Evolutionary conservation across 2,797 vertebrate genomes (phyloP), one percentile per base, ranked within the genome.

Genomic region (Odontamblyopus lacepedii): DNA sequence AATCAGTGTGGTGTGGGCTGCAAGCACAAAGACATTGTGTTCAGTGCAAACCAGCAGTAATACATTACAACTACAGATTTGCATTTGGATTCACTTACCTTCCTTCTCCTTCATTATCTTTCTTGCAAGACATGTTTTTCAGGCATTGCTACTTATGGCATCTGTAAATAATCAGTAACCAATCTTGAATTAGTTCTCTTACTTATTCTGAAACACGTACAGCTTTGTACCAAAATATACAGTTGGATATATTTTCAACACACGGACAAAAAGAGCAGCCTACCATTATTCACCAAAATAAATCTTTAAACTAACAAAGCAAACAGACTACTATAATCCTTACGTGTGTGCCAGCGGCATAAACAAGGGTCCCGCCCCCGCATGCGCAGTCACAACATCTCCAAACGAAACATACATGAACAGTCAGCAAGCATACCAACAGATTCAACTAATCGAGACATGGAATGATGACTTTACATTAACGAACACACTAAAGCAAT

Each of bases 1-100:
- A 77, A 61, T 94, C 92, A 0, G 95, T 96, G 70, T 65, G 67
- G 84, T 97, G 97, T 76, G 92, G 88, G 91, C 97, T 98, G 73
- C 67, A 80, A 83, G 48, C 76, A 71, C 32, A 76, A 83, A 70
- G 11, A 18, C 3, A 62, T 56, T 77, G 35, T 16, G 27, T 66
- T 50, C 7, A 50, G 26, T 51, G 26, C 18, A 35, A 67, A 53
- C 55, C 27, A 35, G 38, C 11, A 29, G 5, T 61, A 48, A 13
- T 3, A 19, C 19, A 61, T 57, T 61, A 67, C 41, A 76, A 63
- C 12, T 48, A 26, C 29, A 15, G 13, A 19, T 7, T 41, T 30
- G 18, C 32, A 23, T 64, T n/a, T 66, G 44, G 19, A 32, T 61
- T 41, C 44, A 70, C 89, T 84, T 80, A 94, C 93, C 86, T 63